Conservation (phyloP, 92 coral and sea anemone genomes). For the Isaurus tuberculatus region DNA sequence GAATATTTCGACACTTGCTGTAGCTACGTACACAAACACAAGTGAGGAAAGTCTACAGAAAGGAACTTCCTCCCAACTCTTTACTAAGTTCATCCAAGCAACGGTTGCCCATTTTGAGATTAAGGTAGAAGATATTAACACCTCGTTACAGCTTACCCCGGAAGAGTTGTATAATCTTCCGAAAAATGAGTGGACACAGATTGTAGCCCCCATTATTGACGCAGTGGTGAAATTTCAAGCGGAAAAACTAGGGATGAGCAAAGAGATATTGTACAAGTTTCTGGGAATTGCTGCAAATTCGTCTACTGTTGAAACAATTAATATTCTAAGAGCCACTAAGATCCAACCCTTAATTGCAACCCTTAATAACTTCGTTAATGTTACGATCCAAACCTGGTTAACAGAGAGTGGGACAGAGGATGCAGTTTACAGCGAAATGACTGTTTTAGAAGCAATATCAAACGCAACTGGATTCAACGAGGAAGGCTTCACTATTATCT, state of each 20-base stretch:
- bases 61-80: constrained; percentile 37
- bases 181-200: constrained; percentile 59
- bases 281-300: constrained; percentile 48
- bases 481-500: not conserved
- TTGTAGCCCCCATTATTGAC: constrained; percentile 46
- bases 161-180: constrained; percentile 59
- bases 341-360: constrained; percentile 24
- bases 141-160: constrained; percentile 39
- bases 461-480: constrained; percentile 18
- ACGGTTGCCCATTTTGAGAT: constrained; percentile 58
- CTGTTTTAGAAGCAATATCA: constrained; percentile 42
- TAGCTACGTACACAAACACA: constrained; percentile 46
- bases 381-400: constrained; percentile 50
- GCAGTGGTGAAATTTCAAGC: constrained; percentile 55
- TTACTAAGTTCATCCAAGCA: constrained; percentile 62
- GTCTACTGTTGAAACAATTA: constrained; percentile 58
- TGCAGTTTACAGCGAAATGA: constrained; percentile 36
- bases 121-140: constrained; percentile 40
- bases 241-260: constrained; percentile 47
- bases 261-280: constrained; percentile 34
- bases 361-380: constrained; percentile 58
- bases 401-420: constrained; percentile 50
- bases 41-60: constrained; percentile 7
- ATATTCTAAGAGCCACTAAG: constrained; percentile 36
- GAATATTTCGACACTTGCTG: constrained; percentile 57